phyloP scores from a whole-genome alignment of 2,888 invertebrate genomes.

The Alloscopus bannaensis region DNA sequence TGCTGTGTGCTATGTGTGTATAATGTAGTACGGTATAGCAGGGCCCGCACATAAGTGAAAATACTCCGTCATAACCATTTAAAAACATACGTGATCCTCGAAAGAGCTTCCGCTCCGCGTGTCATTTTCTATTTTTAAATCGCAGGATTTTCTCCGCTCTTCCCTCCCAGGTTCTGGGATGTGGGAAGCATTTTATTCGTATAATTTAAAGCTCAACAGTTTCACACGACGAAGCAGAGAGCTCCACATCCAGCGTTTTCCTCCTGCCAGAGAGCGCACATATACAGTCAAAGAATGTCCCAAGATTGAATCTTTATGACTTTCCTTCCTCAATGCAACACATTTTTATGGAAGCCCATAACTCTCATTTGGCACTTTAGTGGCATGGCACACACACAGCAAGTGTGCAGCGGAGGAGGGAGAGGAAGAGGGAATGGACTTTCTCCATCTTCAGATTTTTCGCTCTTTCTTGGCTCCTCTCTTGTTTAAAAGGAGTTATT shows the following conservation, averaged over 20 bases:
- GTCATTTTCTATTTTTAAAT: constrained; percentile 16
- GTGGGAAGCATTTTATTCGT: constrained; percentile 16
- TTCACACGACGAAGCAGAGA: constrained; percentile 21
- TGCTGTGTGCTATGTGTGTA: too few species aligned
- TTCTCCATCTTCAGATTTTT: constrained; percentile 42
- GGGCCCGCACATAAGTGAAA: too few species aligned
- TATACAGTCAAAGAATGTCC: constrained; percentile 54
- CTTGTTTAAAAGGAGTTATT: constrained; percentile 38
- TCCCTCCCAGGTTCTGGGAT: not conserved
- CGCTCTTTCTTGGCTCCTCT: constrained; percentile 21
- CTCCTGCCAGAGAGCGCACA: not conserved
- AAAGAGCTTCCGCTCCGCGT: not conserved
- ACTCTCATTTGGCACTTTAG: constrained; percentile 69
- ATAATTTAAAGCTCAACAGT: constrained; percentile 51
- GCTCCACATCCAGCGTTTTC: not conserved
- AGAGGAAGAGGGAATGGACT: constrained; percentile 26
- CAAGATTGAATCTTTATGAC: constrained; percentile 72
- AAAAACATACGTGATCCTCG: too few species aligned
- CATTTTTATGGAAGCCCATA: constrained; percentile 68
- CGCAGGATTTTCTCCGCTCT: not conserved
- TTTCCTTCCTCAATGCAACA: constrained; percentile 68
- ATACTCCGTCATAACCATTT: too few species aligned
- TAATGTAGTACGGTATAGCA: too few species aligned
- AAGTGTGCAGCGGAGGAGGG: not conserved
- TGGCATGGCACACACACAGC: constrained; percentile 25